Evolutionary conservation across 2,113 vertebrate genomes (phyloP).

Genomic region (Carassius auratus): DNA sequence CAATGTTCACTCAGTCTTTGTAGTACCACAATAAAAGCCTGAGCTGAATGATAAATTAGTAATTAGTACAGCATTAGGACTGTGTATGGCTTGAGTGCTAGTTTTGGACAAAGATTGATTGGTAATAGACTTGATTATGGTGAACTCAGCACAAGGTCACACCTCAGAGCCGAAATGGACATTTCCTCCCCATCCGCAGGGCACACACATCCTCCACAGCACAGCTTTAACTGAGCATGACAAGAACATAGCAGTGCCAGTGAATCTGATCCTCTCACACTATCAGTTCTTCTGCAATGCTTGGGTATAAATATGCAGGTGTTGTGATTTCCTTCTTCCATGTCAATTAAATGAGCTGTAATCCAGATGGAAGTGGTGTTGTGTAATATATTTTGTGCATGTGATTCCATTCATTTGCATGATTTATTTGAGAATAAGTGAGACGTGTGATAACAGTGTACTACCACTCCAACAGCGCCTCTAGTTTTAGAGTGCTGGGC

Average conservation of each 20-base stretch:
- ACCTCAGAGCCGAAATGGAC: slow-evolving; percentile 17
- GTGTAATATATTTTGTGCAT: not conserved
- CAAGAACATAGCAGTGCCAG: not conserved
- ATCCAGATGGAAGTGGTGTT: slow-evolving; percentile 11
- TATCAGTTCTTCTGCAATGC: slow-evolving; percentile 10
- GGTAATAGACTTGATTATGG: slow-evolving; percentile 20
- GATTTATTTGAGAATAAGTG: slow-evolving; percentile 1
- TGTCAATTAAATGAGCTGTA: not conserved
- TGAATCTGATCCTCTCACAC: slow-evolving; percentile 7
- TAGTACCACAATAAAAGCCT: slow-evolving; percentile 10
- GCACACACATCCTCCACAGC: slow-evolving; percentile 17
- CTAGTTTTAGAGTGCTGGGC: not conserved
- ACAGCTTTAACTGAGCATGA: slow-evolving; percentile 25
- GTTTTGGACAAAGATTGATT: not conserved
- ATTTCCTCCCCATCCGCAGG: slow-evolving; percentile 1
- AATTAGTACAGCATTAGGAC: slow-evolving; percentile 21
- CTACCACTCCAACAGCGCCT: not conserved
- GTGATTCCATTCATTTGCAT: slow-evolving; percentile 43
- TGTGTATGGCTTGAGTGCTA: slow-evolving; percentile 3
- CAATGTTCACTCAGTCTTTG: not conserved
- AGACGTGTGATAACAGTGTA: not conserved
- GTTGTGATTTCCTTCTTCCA: not conserved
- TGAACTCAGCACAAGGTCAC: slow-evolving; percentile 11
- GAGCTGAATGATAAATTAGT: slow-evolving; percentile 16
- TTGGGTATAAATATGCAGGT: not conserved